Evolutionary conservation across 2,113 vertebrate genomes (phyloP).

Genomic region (Phalacrocorax aristotelis): DNA sequence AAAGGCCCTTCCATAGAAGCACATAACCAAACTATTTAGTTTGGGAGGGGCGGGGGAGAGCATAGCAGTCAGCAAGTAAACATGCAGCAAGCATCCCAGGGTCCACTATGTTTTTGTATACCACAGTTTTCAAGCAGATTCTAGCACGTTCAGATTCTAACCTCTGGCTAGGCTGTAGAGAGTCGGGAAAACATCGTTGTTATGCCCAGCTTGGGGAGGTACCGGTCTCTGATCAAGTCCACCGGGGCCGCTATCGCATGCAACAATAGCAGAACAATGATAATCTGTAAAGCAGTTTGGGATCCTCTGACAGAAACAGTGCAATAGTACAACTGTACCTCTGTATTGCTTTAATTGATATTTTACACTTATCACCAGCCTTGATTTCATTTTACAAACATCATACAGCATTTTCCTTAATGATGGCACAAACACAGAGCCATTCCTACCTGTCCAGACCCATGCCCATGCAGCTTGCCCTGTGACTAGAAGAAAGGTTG

Average conservation of each 20-base stretch:
- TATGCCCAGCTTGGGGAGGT: not conserved
- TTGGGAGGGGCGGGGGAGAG: too few species aligned
- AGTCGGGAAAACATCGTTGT: fast-evolving
- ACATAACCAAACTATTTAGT: not conserved
- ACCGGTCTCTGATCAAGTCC: not conserved
- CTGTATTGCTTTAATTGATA: not conserved
- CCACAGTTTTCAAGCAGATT: not conserved
- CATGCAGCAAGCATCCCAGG: not conserved
- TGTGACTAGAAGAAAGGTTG: not conserved
- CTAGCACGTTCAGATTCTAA: not conserved
- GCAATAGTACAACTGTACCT: not conserved
- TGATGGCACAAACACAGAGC: not conserved
- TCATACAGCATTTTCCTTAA: not conserved
- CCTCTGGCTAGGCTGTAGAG: not conserved
- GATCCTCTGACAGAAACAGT: not conserved
- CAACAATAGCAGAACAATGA: not conserved
- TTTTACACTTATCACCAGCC: not conserved
- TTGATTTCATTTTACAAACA: not conserved
- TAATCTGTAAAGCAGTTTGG: not conserved
- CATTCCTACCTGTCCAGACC: not conserved
- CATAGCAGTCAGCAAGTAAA: not conserved
- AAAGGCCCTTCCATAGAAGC: not conserved
- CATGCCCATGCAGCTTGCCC: not conserved
- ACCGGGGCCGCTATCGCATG: not conserved
- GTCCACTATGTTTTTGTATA: not conserved